Evolutionary conservation across 2,797 vertebrate species (phyloP), one percentile per base, ranked within the genome.

Genomic region (Paguma larvata): DNA sequence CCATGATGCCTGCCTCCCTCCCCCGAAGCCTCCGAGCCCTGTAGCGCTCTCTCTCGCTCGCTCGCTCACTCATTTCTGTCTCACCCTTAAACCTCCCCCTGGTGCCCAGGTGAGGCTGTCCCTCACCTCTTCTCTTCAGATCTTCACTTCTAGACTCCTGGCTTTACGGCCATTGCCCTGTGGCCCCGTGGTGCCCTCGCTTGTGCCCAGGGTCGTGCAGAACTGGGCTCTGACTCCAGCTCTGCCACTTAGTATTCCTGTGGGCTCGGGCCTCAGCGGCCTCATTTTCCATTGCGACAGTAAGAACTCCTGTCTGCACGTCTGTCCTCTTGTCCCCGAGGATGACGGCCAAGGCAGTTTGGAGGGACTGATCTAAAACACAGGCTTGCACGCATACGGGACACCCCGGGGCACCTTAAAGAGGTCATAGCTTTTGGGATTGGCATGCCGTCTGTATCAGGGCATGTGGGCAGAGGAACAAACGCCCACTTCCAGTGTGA

Each of bases 271-370:
- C 92, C 14, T 59, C 59, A 8, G 16, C 67, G 53, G 83, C 48
- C 34, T 75, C 15, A 44, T 85, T 95, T 95, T 80, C 59, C 73
- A 0, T 88, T 95, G 89, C 65, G 51, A 73, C 70, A 87, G 1
- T 85, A 41, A 48, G 62, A 59, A 6, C 51, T 92, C 88, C 19
- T 48, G 73, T 83, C 34, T 82, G 44, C n/a, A 19, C 10, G 3
- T 75, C 46, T 84, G 4, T 88, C 30, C 44, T 27, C 48, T 59
- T 59, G 23, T 80, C 53, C 72, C 3, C 30, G 34, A 94, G 30
- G 19, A 67, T 56, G 72, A 32, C 56, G 94, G 46, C 32, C 68
- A 14, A 87, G 48, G 62, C 73, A 73, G 48, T 0, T 2, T 90
- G 44, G 62, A 89, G 7, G 78, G 53, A 41, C 75, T 48, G 18